Base-by-base conservation (phyloP, 2,113 vertebrate genomes). In the Maccullochella peelii region DNA sequence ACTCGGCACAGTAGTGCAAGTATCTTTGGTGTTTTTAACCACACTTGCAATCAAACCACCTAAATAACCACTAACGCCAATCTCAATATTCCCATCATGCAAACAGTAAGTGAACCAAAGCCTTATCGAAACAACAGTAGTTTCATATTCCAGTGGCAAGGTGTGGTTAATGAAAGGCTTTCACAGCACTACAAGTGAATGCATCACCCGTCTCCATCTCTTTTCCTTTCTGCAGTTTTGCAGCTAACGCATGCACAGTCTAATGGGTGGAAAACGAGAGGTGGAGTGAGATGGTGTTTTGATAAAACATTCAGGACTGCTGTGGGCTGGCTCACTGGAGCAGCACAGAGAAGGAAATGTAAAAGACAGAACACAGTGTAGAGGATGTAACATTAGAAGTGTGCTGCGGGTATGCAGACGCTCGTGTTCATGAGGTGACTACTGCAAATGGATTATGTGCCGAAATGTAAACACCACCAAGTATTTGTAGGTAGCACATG, bases 161-260 rank as follows among this genome's bases (percentile, higher is more conserved):
- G 23, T 59, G 65, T 25, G 49, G 66, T 50, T 63, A 59, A 40
- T 54, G 27, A 69, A 72, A 42, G 40, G 9, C 25, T 52, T 66
- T 59, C 30, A 58, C 38, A 52, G 23, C 40, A 38, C 2, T 2
- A 30, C 0, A 1, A 10, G 21, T 38, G 27, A 18, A 62, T 20
- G 18, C 0, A 30, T 7, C 40, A 55, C 78, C 30, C 40, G n/a
- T 54, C 33, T 63, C 5, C 15, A 50, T 83, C 38, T 61, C 9
- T 18, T 76, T 66, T 72, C 49, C n/a, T 55, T 25, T 62, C 14
- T 20, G 61, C 6, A 61, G 20, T 44, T 73, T 67, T 54, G 65
- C 10, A 4, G 21, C 14, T 47, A 30, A 68, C 38, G 81, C 6
- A 62, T 0, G 3, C 25, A 59, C 14, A 3, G 8, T 40, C 10